Evolutionary conservation across 1,140 invertebrate genomes (phyloP).

Genomic region (Micrasema longulum): DNA sequence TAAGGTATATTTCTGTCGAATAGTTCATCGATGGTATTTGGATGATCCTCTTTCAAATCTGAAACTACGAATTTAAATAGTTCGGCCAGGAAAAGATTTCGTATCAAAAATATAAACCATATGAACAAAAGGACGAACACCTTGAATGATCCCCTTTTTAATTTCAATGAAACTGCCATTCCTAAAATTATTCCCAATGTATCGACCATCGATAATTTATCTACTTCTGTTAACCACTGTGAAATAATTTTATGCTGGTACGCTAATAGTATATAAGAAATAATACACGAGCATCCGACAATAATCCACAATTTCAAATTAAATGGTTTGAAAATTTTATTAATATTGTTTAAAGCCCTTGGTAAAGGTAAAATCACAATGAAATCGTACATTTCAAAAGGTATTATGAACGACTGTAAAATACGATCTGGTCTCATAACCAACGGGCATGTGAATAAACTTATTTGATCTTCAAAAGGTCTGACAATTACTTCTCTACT

Average conservation of each 20-base stretch:
- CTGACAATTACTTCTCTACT: neutral
- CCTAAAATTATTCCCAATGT: slow-evolving; percentile 4
- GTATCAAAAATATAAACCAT: slow-evolving; percentile 1
- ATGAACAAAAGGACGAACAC: neutral
- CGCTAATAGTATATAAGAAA: too few species aligned
- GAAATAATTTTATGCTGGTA: too few species aligned
- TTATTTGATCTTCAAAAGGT: slow-evolving; percentile 3
- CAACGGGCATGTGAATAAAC: neutral
- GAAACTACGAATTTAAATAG: slow-evolving; percentile 6
- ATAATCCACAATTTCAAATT: neutral
- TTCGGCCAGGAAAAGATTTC: slow-evolving; percentile 7
- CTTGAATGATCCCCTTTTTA: neutral
- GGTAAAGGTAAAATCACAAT: neutral
- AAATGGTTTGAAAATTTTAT: slow-evolving; percentile 14
- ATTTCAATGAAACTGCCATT: neutral
- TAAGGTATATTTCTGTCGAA: neutral
- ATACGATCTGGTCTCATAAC: neutral
- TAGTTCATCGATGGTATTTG: slow-evolving; percentile 1
- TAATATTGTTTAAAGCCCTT: neutral
- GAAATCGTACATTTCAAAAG: slow-evolving; percentile 3
- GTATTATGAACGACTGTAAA: neutral
- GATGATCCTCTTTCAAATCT: neutral
- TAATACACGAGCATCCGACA: neutral
- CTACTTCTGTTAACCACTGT: neutral
- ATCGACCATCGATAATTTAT: slow-evolving; percentile 4